phyloP scores from a whole-genome alignment of 2,113 vertebrate species.

The Saguinus imperator region DNA sequence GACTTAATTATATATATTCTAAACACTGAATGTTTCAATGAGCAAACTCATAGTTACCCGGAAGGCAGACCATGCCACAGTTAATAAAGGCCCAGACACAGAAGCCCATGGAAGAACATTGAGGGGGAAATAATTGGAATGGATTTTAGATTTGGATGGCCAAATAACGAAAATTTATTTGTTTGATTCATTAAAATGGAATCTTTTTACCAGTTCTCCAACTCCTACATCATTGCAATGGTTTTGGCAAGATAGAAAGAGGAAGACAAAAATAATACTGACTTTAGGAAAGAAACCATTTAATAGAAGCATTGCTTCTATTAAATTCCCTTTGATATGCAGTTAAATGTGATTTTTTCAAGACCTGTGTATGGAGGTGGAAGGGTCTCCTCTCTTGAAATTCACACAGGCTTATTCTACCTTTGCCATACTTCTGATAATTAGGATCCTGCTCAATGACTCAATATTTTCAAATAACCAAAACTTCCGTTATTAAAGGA shows the following conservation, averaged over 20 bases:
- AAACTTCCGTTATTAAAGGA: not conserved
- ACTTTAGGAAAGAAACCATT: not conserved
- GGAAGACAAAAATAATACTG: not conserved
- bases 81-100: not conserved
- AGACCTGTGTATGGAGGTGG: not conserved
- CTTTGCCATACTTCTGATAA: not conserved
- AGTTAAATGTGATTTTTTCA: not conserved
- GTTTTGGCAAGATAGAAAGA: not conserved
- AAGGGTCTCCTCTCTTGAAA: not conserved
- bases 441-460: not conserved
- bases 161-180: not conserved
- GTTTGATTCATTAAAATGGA: not conserved
- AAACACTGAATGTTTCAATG: not conserved
- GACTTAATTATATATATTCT: not conserved
- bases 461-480: conserved; percentile 31
- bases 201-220: conserved; percentile 30
- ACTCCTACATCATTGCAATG: not conserved
- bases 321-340: not conserved
- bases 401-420: not conserved
- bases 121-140: not conserved
- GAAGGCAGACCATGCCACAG: not conserved
- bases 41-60: not conserved
- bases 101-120: not conserved
- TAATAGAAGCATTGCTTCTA: not conserved
- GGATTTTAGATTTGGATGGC: not conserved